Conservation (phyloP, 2,113 vertebrate species). For the Semicossyphus pulcher region DNA sequence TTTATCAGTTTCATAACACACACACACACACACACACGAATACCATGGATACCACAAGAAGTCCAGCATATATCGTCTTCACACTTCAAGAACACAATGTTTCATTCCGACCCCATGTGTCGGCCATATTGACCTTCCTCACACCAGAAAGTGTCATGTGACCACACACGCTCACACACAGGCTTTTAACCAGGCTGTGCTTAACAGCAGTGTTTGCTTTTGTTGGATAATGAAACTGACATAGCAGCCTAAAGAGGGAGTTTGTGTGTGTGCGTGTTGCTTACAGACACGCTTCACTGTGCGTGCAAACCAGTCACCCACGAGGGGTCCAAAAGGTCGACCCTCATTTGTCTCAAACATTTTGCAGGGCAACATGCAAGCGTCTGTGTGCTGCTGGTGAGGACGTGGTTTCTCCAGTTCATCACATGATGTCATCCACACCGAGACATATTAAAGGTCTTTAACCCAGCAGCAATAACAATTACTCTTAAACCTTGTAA, state of each 20-base stretch:
- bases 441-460: conserved; percentile 3
- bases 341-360: conserved; percentile 19
- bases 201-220: conserved; percentile 56
- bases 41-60: conserved; percentile 8
- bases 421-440: not conserved
- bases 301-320: conserved; percentile 51
- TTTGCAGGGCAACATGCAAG: not conserved
- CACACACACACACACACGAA: conserved; percentile 32
- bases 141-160: conserved; percentile 7
- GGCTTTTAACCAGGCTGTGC: conserved; percentile 11
- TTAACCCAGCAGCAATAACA: not conserved
- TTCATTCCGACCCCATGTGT: conserved; percentile 27
- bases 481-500: not conserved
- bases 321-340: conserved; percentile 19
- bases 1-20: conserved; percentile 24
- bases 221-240: conserved; percentile 45
- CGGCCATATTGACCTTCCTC: conserved; percentile 27
- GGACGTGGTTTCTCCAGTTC: not conserved
- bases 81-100: conserved; percentile 3
- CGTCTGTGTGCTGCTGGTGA: conserved; percentile 7
- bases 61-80: conserved; percentile 31
- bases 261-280: conserved; percentile 9
- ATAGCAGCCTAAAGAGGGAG: not conserved
- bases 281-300: conserved; percentile 29
- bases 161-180: conserved; percentile 23